Evolutionary conservation across 2,113 vertebrate species (phyloP).

Genomic region (Merops nubicus): DNA sequence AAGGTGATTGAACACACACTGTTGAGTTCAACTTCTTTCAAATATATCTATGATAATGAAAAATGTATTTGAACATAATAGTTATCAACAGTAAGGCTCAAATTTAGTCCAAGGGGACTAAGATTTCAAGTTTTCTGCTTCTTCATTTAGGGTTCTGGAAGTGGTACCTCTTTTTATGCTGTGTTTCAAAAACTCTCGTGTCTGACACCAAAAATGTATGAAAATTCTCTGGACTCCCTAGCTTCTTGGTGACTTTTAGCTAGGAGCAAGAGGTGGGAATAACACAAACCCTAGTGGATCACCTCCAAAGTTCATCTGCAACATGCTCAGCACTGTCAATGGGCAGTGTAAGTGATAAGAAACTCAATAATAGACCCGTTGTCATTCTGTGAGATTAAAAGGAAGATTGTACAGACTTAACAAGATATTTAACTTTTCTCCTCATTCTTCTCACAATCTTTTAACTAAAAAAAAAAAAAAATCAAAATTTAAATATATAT

Average conservation of each 20-base stretch:
- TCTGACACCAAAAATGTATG: accelerated
- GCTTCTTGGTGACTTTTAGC: not conserved
- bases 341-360: not conserved
- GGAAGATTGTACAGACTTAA: not conserved
- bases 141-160: not conserved
- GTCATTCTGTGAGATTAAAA: not conserved
- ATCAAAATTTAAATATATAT: no score
- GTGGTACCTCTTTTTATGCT: accelerated
- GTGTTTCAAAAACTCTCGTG: not conserved
- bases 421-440: not conserved
- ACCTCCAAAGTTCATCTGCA: not conserved
- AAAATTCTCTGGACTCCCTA: not conserved
- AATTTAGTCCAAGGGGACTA: not conserved
- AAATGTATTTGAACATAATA: not conserved
- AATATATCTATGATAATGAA: not conserved
- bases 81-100: not conserved
- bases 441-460: not conserved
- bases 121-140: not conserved
- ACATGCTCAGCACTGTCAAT: no score
- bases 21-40: not conserved
- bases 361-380: not conserved
- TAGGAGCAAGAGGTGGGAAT: not conserved
- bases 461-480: no score
- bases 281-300: not conserved
- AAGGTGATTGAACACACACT: accelerated